Base-by-base conservation (phyloP, 2,113 vertebrate genomes). In the Anser cygnoides region DNA sequence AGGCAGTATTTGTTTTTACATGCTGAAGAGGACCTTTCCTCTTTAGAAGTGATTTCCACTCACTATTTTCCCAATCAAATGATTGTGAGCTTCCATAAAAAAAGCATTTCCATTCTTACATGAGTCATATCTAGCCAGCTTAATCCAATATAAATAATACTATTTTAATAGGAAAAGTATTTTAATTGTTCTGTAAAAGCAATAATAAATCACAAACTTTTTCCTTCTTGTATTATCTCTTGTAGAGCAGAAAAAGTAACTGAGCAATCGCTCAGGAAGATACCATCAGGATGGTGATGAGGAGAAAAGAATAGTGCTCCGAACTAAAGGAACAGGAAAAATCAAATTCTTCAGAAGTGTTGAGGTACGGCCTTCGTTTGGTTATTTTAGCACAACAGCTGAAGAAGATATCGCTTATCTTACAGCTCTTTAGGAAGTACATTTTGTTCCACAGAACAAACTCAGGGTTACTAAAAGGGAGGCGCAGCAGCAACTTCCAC, bases 21-120 rank as follows among this genome's bases (percentile, higher is more conserved):
- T 54, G 57, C 67, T 72, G 35, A 90, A 92, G 93, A 93, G 14
- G 59, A 95, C 91, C 86, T 96, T 96, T 97, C 84, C 91, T 96
- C 37, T 58, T 85, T 26, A 91, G 74, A 97, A 93, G 73, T 29
- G 71, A 96, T 87, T 97, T 96, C 91, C 76, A 90, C 88, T 85
- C 88, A 79, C 84, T 84, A 41, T 62, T 88, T 96, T 89, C 63
- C 37, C 89, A 95, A 92, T 49, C 76, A 76, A 81, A 58, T 61
- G 57, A 35, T 70, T 26, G 61, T 58, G n/a, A 95, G 49, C 14
- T 25, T 57, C 78, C 62, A 25, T 58, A 54, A 75, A 84, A 84
- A 80, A 72, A 11, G 25, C 44, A 57, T 46, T 75, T 86, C 39
- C 35, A 79, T 26, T 74, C 83, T 68, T 22, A 50, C 11, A 12